These are phyloP conservation scores for Tenualosa thibaudeaui DNA, from an alignment of 2,797 vertebrate genomes.

Conservation along the genomic window DNA sequence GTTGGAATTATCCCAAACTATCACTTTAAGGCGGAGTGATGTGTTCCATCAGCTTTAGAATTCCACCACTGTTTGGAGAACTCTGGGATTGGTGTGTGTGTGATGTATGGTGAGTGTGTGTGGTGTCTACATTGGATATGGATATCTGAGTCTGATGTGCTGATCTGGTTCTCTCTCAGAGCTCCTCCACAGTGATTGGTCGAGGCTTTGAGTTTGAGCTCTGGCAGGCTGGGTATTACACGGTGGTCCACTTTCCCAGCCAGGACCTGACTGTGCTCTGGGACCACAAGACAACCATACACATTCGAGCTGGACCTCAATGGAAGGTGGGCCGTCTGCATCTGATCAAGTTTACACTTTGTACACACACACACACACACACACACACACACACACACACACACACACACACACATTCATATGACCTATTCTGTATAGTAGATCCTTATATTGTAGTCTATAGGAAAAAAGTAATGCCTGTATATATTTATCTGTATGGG, in stretches of 20 bases:
- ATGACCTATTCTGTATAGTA: too few species aligned
- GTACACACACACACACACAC: slow-evolving; percentile 34
- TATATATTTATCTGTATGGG: not conserved
- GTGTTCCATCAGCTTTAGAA: too few species aligned
- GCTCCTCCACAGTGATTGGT: slow-evolving; percentile 75
- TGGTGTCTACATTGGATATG: too few species aligned
- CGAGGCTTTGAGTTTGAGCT: slow-evolving; percentile 85
- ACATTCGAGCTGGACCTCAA: slow-evolving; percentile 90
- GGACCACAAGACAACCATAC: slow-evolving; percentile 95
- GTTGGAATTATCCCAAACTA: too few species aligned
- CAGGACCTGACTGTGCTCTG: slow-evolving; percentile 92
- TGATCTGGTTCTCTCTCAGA: slow-evolving; percentile 57
- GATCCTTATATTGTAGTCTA: too few species aligned
- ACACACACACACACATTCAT: not conserved
- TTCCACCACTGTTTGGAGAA: too few species aligned
- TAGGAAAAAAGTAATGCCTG: too few species aligned
- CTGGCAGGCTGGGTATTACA: slow-evolving; percentile 93
- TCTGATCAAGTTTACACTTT: too few species aligned
- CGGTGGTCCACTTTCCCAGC: slow-evolving; percentile 86
- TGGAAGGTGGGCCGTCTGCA: slow-evolving; percentile 77
- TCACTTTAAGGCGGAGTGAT: too few species aligned
- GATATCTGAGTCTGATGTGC: not conserved
- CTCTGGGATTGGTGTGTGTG: too few species aligned
- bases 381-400: slow-evolving; percentile 38
- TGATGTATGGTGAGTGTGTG: too few species aligned